Percentiles rank a stretch among this genome's conserved stretches.
Conservation (phyloP, 2,113 vertebrate genomes). For the Solea senegalensis region DNA sequence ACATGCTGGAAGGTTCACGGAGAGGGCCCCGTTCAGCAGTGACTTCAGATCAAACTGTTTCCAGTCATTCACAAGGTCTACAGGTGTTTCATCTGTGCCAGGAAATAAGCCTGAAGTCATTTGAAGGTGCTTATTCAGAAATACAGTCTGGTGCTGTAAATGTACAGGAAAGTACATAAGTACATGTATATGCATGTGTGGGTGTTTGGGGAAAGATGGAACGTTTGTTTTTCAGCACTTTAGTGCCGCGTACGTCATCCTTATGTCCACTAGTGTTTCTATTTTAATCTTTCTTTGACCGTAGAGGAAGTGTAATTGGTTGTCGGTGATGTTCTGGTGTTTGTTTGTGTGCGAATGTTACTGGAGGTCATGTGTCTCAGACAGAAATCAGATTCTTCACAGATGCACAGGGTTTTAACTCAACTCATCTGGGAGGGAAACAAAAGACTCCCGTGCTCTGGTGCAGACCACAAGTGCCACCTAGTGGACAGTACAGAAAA, state of each 20-base stretch:
- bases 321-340: neutral
- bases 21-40: constrained; percentile 19
- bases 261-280: neutral
- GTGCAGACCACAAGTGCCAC: constrained; percentile 72
- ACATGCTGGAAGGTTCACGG: constrained; percentile 57
- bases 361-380: constrained; percentile 19
- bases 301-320: neutral
- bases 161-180: constrained; percentile 10
- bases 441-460: neutral
- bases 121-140: constrained; percentile 3
- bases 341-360: constrained; percentile 1
- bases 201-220: neutral
- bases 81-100: constrained; percentile 49
- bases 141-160: constrained; percentile 15
- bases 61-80: constrained; percentile 40
- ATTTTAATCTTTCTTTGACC: neutral
- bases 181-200: constrained; percentile 6
- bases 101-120: constrained; percentile 32
- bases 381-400: constrained; percentile 22
- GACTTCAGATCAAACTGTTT: constrained; percentile 33
- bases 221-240: constrained; percentile 8
- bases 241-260: constrained; percentile 8
- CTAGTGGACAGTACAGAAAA: constrained; percentile 55
- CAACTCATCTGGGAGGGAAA: neutral
- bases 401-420: constrained; percentile 8